Conservation (phyloP, 2,888 invertebrate species). For the Eupeodes luniger region DNA sequence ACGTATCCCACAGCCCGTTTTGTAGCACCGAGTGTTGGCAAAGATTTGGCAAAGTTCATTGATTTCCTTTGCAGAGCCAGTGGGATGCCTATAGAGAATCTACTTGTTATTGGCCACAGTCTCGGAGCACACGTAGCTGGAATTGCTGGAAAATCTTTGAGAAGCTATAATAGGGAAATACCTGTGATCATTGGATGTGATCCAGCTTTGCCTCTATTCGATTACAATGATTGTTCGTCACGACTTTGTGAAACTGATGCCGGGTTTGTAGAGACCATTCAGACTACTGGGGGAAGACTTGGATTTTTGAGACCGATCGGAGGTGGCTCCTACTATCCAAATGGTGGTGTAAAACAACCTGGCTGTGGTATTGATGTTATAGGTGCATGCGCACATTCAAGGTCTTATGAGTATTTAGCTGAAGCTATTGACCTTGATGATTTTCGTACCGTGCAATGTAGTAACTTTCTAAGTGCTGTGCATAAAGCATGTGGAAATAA, state of each 20-base stretch:
- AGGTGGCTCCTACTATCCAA: slow-evolving; percentile 85
- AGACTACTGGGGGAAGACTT: slow-evolving; percentile 80
- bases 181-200: slow-evolving; percentile 85
- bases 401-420: slow-evolving; percentile 84
- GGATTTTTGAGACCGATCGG: slow-evolving; percentile 82
- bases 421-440: slow-evolving; percentile 82
- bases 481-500: background rate
- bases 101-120: background rate
- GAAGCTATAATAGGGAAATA: slow-evolving; percentile 77
- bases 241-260: slow-evolving; percentile 80
- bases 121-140: slow-evolving; percentile 12
- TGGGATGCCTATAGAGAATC: background rate
- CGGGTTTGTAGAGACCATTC: slow-evolving; percentile 81
- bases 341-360: slow-evolving; percentile 85
- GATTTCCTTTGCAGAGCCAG: background rate
- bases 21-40: background rate
- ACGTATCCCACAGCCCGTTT: background rate
- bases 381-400: slow-evolving; percentile 84
- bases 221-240: slow-evolving; percentile 78
- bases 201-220: slow-evolving; percentile 81
- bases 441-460: slow-evolving; percentile 79
- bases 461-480: background rate
- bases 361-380: slow-evolving; percentile 84
- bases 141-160: background rate
- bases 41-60: background rate